Percentiles rank a stretch among this genome's conserved stretches.
Evolutionary conservation across 2,797 vertebrate genomes (phyloP).

Genomic region (Buphagus erythrorhynchus): DNA sequence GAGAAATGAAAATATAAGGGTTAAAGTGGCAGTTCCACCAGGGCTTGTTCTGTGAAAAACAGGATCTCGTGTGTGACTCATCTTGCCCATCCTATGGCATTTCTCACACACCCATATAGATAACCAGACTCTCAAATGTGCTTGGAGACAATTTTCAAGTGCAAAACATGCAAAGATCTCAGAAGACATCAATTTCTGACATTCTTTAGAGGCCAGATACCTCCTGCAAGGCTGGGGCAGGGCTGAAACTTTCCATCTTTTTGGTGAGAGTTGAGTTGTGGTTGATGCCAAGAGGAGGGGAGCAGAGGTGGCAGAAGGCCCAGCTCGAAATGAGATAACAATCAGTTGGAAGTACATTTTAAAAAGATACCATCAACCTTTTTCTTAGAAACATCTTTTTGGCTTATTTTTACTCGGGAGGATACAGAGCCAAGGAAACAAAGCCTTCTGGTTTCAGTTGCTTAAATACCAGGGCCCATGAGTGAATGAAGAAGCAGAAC

Average conservation of each 20-base stretch:
- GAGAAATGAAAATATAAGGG: neutral
- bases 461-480: neutral
- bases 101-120: slow-evolving; percentile 44
- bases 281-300: neutral
- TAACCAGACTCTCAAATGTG: neutral
- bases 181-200: neutral
- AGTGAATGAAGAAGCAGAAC: neutral
- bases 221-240: neutral
- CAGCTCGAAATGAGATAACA: neutral
- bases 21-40: slow-evolving; percentile 5
- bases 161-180: neutral
- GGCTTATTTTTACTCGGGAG: neutral
- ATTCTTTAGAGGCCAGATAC: neutral
- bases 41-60: slow-evolving; percentile 1
- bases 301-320: neutral
- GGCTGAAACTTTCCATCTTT: neutral
- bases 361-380: neutral
- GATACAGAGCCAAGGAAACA: neutral
- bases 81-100: slow-evolving; percentile 11
- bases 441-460: neutral
- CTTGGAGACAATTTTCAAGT: slow-evolving; percentile 5
- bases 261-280: neutral
- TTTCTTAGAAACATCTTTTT: slow-evolving; percentile 11
- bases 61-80: slow-evolving; percentile 33
- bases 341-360: neutral